phyloP scores from a whole-genome alignment of 2,797 vertebrate species.

The Galagoides demidoff region DNA sequence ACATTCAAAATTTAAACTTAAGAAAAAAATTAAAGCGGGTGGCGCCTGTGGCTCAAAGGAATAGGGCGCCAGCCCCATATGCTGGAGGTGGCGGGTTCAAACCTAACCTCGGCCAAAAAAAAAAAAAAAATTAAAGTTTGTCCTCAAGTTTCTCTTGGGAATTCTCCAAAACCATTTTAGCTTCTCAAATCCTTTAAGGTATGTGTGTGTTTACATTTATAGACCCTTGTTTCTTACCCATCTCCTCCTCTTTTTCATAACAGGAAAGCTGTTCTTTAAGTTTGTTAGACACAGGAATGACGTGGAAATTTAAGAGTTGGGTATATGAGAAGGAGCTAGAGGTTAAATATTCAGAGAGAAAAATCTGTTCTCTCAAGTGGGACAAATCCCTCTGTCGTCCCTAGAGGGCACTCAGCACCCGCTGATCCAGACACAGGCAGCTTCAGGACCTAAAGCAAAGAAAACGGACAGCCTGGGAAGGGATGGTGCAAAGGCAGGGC shows the following conservation, averaged over 20 bases:
- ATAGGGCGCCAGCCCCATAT: too few relatives aligned
- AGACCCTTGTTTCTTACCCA: neutral
- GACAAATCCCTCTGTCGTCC: neutral
- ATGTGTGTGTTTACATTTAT: too few relatives aligned
- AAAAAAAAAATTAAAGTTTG: too few relatives aligned
- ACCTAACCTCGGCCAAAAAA: too few relatives aligned
- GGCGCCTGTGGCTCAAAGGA: too few relatives aligned
- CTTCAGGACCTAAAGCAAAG: neutral
- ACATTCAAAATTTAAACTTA: too few relatives aligned
- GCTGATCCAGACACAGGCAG: neutral
- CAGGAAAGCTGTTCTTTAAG: neutral
- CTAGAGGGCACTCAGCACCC: conserved; percentile 57
- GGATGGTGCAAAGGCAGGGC: neutral
- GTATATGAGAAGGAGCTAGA: neutral
- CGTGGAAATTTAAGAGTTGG: neutral
- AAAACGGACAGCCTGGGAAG: neutral
- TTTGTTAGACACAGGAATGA: neutral
- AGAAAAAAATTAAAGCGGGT: too few relatives aligned
- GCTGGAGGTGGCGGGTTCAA: too few relatives aligned
- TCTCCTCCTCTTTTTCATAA: neutral
- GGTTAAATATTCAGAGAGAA: neutral
- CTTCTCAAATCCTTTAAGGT: too few relatives aligned
- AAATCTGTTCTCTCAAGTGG: neutral
- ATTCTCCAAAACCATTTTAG: too few relatives aligned
- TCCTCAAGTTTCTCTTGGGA: too few relatives aligned